These are phyloP conservation scores for Drosophila malerkotliana DNA, from an alignment of 1,140 invertebrate genomes.

Conservation along the genomic window DNA sequence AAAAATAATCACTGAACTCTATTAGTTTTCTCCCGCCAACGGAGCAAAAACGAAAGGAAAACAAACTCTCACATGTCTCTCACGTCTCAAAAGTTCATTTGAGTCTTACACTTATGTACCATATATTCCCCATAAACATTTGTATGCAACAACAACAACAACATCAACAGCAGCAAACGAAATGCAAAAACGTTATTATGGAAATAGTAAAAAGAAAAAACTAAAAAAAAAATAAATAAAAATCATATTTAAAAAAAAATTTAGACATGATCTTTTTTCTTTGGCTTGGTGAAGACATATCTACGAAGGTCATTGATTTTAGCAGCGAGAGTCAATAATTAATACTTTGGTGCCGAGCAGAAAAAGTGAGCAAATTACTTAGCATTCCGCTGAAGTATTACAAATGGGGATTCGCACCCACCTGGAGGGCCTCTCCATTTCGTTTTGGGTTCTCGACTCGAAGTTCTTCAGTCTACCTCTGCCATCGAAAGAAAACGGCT, in stretches of 20 bases:
- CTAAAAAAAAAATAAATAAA: conserved; percentile 76
- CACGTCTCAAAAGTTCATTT: conserved; percentile 69
- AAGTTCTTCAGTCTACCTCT: conserved; percentile 49
- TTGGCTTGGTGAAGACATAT: conserved; percentile 11
- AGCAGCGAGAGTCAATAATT: conserved; percentile 44
- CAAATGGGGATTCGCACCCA: conserved; percentile 48
- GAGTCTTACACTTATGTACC: conserved; percentile 58
- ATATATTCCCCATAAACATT: conserved; percentile 67
- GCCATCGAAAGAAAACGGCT: conserved; percentile 51
- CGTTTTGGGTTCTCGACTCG: conserved; percentile 14
- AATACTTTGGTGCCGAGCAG: conserved; percentile 12
- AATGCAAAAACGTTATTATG: conserved; percentile 77
- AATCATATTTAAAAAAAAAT: conserved; percentile 71
- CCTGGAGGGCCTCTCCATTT: conserved; percentile 24
- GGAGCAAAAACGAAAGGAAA: conserved; percentile 33
- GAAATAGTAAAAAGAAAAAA: conserved; percentile 71
- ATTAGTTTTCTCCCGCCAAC: conserved; percentile 30
- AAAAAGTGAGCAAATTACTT: conserved; percentile 39
- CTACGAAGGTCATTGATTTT: conserved; percentile 49
- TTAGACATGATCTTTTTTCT: background rate
- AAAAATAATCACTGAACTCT: conserved; percentile 54
- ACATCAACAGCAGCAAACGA: conserved; percentile 54
- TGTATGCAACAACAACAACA: conserved; percentile 47
- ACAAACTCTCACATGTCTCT: conserved; percentile 77
- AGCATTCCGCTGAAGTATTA: conserved; percentile 47